phyloP scores from a whole-genome alignment of 1,140 invertebrate genomes.

The Pseudomyrmex cubaensis region DNA sequence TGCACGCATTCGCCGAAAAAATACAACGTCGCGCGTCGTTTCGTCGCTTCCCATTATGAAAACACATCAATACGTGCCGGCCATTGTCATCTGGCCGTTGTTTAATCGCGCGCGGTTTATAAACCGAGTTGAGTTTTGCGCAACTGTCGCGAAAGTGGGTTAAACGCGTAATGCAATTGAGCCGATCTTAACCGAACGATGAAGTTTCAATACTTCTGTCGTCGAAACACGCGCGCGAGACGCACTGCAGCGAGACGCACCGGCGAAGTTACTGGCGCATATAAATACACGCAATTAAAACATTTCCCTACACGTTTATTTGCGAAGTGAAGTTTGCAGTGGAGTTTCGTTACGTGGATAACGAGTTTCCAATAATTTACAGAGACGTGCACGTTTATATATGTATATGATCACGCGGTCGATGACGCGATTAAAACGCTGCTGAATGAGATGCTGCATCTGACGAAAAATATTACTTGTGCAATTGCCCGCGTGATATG shows the following conservation, averaged over 20 bases:
- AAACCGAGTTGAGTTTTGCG: conserved; percentile 41
- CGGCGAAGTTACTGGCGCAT: neutral
- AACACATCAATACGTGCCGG: conserved; percentile 49
- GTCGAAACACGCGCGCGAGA: neutral
- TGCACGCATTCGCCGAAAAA: conserved; percentile 24
- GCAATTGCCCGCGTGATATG: neutral
- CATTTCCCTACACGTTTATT: neutral
- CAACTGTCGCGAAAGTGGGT: conserved; percentile 58
- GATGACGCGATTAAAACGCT: conserved; percentile 50
- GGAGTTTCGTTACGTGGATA: neutral
- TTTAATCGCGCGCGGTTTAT: conserved; percentile 31
- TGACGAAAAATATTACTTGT: neutral
- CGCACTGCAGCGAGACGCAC: neutral
- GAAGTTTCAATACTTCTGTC: conserved; percentile 50
- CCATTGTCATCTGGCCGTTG: conserved; percentile 62
- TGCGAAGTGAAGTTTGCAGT: conserved; percentile 4
- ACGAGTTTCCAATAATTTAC: neutral
- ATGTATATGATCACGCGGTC: neutral
- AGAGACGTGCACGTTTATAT: neutral
- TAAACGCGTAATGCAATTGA: conserved; percentile 61
- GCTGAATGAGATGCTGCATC: neutral
- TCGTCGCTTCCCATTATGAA: conserved; percentile 54
- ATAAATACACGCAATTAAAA: conserved; percentile 14
- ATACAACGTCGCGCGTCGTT: neutral
- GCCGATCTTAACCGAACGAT: conserved; percentile 57